Percentiles rank a stretch among this genome's conserved stretches.
Conservation (phyloP, 2,113 vertebrate species). For the Cinclus mexicanus region DNA sequence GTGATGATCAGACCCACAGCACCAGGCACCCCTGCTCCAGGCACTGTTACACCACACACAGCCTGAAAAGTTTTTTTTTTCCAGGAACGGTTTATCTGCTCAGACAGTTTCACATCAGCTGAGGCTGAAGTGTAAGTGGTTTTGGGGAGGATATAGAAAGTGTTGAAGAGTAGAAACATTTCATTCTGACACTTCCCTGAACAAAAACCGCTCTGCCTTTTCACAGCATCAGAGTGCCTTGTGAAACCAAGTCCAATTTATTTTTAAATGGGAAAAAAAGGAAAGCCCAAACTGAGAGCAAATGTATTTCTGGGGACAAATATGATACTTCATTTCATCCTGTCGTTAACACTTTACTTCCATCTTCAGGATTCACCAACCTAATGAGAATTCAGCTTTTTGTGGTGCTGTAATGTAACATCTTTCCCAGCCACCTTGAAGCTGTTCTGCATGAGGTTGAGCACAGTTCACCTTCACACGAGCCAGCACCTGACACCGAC, state of each 20-base stretch:
- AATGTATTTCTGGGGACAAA: conserved; percentile 19
- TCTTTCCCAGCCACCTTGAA: not conserved
- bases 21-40: not conserved
- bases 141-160: conserved; percentile 28
- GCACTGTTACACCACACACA: not conserved
- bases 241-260: conserved; percentile 39
- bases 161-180: conserved; percentile 49
- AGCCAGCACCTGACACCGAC: not conserved
- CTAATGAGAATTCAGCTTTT: not conserved
- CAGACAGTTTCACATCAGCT: conserved; percentile 47
- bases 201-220: conserved; percentile 47
- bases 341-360: not conserved
- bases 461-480: not conserved
- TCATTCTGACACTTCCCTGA: conserved; percentile 41
- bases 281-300: conserved; percentile 7
- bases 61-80: not conserved
- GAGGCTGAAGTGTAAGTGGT: conserved; percentile 33
- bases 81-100: conserved; percentile 5
- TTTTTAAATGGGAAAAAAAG: not conserved
- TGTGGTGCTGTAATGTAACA: not conserved
- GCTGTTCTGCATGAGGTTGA: not conserved
- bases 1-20: not conserved
- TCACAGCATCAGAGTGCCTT: not conserved
- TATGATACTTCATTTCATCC: not conserved
- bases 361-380: not conserved